These are phyloP conservation scores for Epirrita christyi DNA, from an alignment of 2,888 invertebrate species.

Conservation along the genomic window DNA sequence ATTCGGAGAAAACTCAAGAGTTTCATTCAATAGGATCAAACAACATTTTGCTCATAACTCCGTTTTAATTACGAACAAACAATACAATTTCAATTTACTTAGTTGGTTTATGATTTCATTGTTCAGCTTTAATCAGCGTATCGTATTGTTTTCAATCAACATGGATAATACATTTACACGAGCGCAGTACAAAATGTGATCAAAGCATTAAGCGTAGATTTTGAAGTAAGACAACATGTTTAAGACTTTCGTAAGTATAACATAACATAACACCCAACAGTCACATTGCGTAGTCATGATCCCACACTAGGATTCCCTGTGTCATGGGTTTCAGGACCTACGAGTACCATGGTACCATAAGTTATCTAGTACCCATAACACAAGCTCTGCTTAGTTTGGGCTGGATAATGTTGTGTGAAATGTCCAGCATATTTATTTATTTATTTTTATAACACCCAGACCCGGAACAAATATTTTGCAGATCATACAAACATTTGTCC, in stretches of 20 bases:
- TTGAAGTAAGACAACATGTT: constrained; percentile 40
- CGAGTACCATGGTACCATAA: too few relatives aligned
- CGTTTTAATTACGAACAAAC: constrained; percentile 35
- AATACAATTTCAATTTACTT: constrained; percentile 24
- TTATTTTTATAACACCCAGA: too few relatives aligned
- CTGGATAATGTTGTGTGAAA: too few relatives aligned
- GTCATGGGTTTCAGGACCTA: too few relatives aligned
- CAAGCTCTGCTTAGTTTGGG: too few relatives aligned
- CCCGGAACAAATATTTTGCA: too few relatives aligned
- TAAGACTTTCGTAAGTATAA: constrained; percentile 52
- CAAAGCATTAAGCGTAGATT: neutral
- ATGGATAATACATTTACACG: constrained; percentile 7
- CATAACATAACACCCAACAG: too few relatives aligned
- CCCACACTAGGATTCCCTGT: too few relatives aligned
- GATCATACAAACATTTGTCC: too few relatives aligned
- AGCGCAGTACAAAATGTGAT: constrained; percentile 8
- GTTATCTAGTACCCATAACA: too few relatives aligned
- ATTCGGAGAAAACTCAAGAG: neutral
- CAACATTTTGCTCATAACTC: constrained; percentile 6
- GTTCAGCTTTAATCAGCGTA: constrained; percentile 43
- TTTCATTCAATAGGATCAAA: constrained; percentile 9
- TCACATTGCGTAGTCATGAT: too few relatives aligned
- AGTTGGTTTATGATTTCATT: constrained; percentile 28
- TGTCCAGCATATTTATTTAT: too few relatives aligned
- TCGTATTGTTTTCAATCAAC: constrained; percentile 28